Conservation (phyloP, 2,888 invertebrate genomes). For the Myathropa florea region DNA sequence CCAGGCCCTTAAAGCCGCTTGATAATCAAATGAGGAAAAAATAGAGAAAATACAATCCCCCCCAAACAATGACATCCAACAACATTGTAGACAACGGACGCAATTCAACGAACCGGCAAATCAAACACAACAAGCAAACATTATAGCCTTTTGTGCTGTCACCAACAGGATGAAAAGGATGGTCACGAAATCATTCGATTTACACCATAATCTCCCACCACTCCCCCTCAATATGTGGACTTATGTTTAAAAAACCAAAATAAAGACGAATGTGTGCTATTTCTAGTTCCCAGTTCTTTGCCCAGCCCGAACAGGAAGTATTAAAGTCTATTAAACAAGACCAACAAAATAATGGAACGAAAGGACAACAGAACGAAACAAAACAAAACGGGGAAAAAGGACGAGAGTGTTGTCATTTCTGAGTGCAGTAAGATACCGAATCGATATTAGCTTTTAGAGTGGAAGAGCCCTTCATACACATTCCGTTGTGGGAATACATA, state of each 20-base stretch:
- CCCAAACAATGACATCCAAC: conserved; percentile 26
- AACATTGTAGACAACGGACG: conserved; percentile 6
- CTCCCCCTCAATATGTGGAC: background rate
- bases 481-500: background rate
- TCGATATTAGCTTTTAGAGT: conserved; percentile 59
- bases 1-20: conserved; percentile 32
- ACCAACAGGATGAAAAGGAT: conserved; percentile 24
- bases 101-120: conserved; percentile 49
- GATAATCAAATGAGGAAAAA: background rate
- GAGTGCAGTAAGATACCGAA: conserved; percentile 27
- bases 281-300: conserved; percentile 36
- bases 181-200: conserved; percentile 47
- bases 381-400: background rate
- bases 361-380: background rate
- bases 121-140: conserved; percentile 57
- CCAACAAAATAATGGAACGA: conserved; percentile 40
- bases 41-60: background rate
- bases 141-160: conserved; percentile 34
- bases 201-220: conserved; percentile 16
- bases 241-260: conserved; percentile 3
- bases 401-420: conserved; percentile 20
- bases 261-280: conserved; percentile 15
- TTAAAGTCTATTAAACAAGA: conserved; percentile 59
- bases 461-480: conserved; percentile 8
- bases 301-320: conserved; percentile 59